phyloP scores from a whole-genome alignment of 2,888 invertebrate species.

The Philhelius pedissequus region DNA sequence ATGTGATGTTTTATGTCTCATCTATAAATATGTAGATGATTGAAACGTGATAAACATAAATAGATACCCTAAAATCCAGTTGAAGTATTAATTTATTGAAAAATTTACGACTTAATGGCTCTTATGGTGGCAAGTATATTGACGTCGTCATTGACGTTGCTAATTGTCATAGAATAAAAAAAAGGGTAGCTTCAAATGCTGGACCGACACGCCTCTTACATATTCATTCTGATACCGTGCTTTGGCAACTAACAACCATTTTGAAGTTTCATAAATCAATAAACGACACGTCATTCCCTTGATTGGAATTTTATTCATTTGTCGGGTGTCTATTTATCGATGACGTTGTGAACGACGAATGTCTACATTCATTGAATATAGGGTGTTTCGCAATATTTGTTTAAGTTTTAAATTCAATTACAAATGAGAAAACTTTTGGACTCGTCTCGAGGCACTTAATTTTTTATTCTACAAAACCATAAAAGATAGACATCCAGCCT shows the following conservation, averaged over 20 bases:
- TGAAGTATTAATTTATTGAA: neutral
- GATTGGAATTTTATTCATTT: neutral
- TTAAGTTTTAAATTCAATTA: too few species aligned
- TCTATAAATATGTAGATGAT: neutral
- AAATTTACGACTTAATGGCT: neutral
- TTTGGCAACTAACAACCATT: neutral
- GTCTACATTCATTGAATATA: neutral
- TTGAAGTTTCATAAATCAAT: neutral
- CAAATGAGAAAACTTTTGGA: too few species aligned
- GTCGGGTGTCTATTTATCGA: neutral
- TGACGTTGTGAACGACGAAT: neutral
- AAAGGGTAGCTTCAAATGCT: neutral
- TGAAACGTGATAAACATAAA: neutral
- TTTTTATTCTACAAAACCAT: too few species aligned
- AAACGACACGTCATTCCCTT: neutral
- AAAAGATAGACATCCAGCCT: too few species aligned
- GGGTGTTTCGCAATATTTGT: neutral
- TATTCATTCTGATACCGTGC: neutral
- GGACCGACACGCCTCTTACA: neutral
- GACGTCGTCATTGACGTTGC: neutral
- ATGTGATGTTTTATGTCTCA: neutral
- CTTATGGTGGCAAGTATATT: neutral
- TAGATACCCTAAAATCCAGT: neutral
- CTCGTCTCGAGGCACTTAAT: too few species aligned
- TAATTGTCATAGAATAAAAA: neutral